Evolutionary conservation across 1,140 invertebrate genomes (phyloP).

Genomic region (Coptotermes formosanus): DNA sequence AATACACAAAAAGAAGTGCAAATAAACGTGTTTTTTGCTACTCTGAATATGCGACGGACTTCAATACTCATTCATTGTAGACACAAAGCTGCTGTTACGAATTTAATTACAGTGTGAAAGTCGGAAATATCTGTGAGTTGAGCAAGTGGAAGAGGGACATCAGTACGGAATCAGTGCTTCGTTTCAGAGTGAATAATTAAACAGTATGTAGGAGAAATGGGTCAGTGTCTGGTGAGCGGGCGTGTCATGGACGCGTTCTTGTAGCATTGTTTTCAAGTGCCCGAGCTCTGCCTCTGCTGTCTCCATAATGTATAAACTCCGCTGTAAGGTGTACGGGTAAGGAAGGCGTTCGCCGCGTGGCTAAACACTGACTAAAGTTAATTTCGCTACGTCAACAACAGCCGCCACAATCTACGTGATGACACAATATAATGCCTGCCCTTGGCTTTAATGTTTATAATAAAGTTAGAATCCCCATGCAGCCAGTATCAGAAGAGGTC

Average conservation of each 20-base stretch:
- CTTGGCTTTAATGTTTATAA: slow-evolving; percentile 17
- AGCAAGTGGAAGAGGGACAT: too few relatives aligned
- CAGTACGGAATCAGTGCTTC: too few relatives aligned
- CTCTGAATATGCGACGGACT: too few relatives aligned
- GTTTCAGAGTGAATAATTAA: too few relatives aligned
- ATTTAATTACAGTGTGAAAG: too few relatives aligned
- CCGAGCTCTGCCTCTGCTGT: not conserved
- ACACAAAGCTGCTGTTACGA: too few relatives aligned
- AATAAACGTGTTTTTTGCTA: too few relatives aligned
- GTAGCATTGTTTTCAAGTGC: not conserved
- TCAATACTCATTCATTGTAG: too few relatives aligned
- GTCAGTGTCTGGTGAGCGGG: too few relatives aligned
- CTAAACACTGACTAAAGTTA: slow-evolving; percentile 2
- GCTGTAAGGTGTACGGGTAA: not conserved
- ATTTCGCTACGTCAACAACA: slow-evolving; percentile 6
- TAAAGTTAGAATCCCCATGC: slow-evolving; percentile 5
- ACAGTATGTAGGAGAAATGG: too few relatives aligned
- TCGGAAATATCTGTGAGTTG: too few relatives aligned
- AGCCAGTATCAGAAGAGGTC: not conserved
- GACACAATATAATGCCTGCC: not conserved
- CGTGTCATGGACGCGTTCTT: not conserved
- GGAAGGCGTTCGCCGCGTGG: not conserved
- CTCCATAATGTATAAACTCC: slow-evolving; percentile 11
- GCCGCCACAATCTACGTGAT: not conserved
- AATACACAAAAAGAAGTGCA: too few relatives aligned